A percentile compares a stretch with the other conserved stretches of the same genome.
Evolutionary conservation across 2,113 vertebrate species (phyloP).

Genomic region (Acinonyx jubatus): DNA sequence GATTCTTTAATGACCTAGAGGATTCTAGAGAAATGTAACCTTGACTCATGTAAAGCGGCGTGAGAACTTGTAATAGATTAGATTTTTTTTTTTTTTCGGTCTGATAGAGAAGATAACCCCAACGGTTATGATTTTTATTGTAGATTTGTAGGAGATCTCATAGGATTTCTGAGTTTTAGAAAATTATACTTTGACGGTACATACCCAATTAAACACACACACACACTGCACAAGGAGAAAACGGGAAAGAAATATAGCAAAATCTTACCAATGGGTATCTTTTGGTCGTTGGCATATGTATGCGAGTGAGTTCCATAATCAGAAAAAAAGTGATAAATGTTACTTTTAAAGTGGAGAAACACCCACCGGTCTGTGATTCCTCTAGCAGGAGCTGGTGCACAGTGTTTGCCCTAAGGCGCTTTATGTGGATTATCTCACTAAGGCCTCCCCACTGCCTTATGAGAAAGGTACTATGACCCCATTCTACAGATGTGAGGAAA

Average conservation of each 20-base stretch:
- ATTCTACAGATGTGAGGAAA: not conserved
- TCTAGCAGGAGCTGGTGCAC: not conserved
- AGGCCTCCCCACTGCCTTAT: not conserved
- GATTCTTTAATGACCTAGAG: not conserved
- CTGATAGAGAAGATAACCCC: not conserved
- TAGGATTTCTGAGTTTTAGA: constrained; percentile 11
- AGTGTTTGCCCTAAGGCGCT: not conserved
- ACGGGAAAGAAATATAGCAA: not conserved
- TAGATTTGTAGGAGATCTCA: not conserved
- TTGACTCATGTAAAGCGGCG: not conserved
- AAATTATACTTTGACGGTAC: not conserved
- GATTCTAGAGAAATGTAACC: not conserved
- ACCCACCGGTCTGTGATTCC: not conserved
- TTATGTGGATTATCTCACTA: fast-evolving
- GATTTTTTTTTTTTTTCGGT: no score
- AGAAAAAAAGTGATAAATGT: not conserved
- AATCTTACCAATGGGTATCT: not conserved
- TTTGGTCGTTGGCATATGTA: not conserved
- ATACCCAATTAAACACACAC: not conserved
- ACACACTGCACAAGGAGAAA: not conserved
- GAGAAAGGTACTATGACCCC: not conserved
- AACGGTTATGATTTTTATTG: not conserved
- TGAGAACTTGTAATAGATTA: not conserved
- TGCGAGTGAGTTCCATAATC: not conserved
- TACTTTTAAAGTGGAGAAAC: not conserved